These are phyloP conservation scores for Acanthiza pusilla DNA, from an alignment of 2,797 vertebrate genomes.

Conservation along the genomic window DNA sequence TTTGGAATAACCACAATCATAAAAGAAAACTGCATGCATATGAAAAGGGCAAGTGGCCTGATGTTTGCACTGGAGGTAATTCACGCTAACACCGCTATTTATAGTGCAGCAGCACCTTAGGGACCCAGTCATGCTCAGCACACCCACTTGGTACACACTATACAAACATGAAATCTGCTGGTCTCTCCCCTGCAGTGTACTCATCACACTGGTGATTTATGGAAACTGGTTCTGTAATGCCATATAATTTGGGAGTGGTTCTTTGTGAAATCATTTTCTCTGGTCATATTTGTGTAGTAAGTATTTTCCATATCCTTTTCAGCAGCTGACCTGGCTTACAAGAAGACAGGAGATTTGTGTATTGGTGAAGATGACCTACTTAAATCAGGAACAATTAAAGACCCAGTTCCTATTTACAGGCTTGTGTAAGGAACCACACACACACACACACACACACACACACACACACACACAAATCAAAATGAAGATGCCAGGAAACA, in stretches of 20 bases:
- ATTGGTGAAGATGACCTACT: slow-evolving; percentile 34
- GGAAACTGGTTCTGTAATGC: neutral
- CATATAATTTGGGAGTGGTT: neutral
- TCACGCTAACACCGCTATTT: neutral
- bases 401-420: slow-evolving; percentile 1
- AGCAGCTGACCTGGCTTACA: slow-evolving; percentile 2
- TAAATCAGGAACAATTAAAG: slow-evolving; percentile 56
- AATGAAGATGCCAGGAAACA: neutral
- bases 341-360: neutral
- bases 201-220: neutral
- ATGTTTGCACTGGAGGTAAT: neutral
- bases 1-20: slow-evolving; percentile 15
- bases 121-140: neutral
- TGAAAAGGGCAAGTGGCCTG: neutral
- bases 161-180: neutral
- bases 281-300: neutral
- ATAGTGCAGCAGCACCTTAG: slow-evolving; percentile 8
- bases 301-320: neutral
- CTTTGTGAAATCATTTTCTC: neutral
- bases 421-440: neutral
- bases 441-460: no score
- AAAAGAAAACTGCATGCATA: neutral
- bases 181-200: neutral
- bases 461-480: neutral
- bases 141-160: neutral